Evolutionary conservation across 1,140 invertebrate species (phyloP).

Genomic region (Frieseomelitta varia): DNA sequence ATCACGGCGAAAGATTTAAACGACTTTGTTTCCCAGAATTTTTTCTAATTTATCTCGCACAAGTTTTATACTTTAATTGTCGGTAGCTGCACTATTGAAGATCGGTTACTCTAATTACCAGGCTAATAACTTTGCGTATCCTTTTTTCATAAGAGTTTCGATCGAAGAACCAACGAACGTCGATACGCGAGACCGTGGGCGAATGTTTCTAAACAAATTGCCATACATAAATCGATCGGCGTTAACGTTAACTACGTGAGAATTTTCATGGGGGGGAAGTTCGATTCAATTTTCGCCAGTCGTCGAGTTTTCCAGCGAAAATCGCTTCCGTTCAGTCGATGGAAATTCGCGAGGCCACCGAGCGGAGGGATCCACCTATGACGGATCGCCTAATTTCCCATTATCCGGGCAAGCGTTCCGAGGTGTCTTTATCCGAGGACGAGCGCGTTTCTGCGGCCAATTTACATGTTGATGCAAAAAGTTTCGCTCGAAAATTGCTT

Average conservation of each 20-base stretch:
- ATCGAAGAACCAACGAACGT: background rate
- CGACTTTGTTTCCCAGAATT: background rate
- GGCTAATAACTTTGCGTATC: too few relatives aligned
- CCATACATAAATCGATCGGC: background rate
- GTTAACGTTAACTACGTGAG: background rate
- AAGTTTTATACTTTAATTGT: too few relatives aligned
- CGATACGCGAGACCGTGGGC: background rate
- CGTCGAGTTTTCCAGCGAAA: background rate
- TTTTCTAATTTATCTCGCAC: too few relatives aligned
- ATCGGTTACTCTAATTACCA: background rate
- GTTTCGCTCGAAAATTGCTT: conserved; percentile 53
- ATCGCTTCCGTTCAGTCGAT: background rate
- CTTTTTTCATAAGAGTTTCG: too few relatives aligned
- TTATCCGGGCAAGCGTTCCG: background rate
- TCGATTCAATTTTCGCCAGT: background rate
- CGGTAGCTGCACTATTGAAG: too few relatives aligned
- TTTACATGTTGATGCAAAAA: conserved; percentile 57
- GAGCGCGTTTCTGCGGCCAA: conserved; percentile 41
- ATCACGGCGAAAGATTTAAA: background rate
- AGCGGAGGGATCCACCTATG: conserved; percentile 18
- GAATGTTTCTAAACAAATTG: background rate
- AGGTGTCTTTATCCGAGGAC: conserved; percentile 24
- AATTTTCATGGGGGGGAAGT: background rate
- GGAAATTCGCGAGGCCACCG: background rate
- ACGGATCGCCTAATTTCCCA: conserved; percentile 50